A percentile compares a stretch with the other conserved stretches of the same genome.
These are phyloP conservation scores for Glaucomys volans DNA, from an alignment of 2,113 vertebrate genomes.

Conservation along the genomic window DNA sequence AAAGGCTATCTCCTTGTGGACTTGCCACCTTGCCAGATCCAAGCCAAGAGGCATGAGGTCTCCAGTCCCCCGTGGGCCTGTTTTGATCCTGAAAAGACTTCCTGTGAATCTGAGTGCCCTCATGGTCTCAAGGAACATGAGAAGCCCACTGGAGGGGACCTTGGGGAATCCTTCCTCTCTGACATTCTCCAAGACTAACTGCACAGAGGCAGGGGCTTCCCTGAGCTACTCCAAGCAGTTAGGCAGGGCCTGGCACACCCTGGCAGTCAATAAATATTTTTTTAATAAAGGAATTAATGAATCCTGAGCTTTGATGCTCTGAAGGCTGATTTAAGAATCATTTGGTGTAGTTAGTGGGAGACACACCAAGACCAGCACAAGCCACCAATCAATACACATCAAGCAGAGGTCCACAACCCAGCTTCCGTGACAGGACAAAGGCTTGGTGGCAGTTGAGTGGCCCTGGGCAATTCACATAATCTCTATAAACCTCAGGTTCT, in stretches of 20 bases:
- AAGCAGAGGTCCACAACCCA: background rate
- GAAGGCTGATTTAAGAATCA: background rate
- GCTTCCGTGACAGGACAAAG: background rate
- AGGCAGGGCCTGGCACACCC: background rate
- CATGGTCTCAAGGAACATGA: background rate
- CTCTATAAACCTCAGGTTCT: background rate
- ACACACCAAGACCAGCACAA: background rate
- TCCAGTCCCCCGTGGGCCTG: background rate
- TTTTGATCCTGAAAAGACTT: background rate
- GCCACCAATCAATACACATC: background rate
- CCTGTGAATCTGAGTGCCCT: background rate
- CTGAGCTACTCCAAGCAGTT: background rate
- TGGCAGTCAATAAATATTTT: background rate
- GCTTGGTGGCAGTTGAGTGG: background rate
- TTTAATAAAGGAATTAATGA: background rate
- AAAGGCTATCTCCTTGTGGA: background rate
- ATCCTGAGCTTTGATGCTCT: background rate
- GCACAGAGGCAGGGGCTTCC: background rate
- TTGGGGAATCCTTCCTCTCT: background rate
- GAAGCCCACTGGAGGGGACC: background rate
- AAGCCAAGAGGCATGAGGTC: background rate
- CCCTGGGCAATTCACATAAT: background rate
- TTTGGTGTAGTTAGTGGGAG: background rate
- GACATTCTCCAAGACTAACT: background rate
- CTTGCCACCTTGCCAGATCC: background rate